Conservation (phyloP, 1,140 invertebrate species). For the Drosophila willistoni region DNA sequence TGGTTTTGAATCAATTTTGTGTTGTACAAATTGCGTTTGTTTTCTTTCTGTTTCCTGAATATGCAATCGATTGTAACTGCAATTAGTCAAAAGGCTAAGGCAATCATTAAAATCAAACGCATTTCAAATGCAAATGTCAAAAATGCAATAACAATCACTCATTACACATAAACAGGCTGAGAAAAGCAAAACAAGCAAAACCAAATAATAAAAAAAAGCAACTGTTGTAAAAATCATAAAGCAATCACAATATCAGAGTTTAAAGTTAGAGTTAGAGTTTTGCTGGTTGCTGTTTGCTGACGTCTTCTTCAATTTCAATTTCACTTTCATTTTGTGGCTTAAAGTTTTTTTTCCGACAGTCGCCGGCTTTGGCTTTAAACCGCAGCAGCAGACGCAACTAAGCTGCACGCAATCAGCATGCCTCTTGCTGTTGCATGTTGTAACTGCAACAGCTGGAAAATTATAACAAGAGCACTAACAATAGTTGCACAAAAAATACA, state of each 20-base stretch:
- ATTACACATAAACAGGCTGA: background rate
- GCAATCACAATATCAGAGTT: slow-evolving; percentile 33
- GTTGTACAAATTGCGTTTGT: background rate
- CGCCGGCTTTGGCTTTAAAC: slow-evolving; percentile 44
- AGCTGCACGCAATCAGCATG: slow-evolving; percentile 62
- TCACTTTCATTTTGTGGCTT: slow-evolving; percentile 78
- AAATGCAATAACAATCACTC: slow-evolving; percentile 28
- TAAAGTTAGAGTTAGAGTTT: slow-evolving; percentile 35
- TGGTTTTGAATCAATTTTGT: background rate
- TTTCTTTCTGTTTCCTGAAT: slow-evolving; percentile 16
- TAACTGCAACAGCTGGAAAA: slow-evolving; percentile 66
- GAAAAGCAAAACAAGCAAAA: slow-evolving; percentile 14
- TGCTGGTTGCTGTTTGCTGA: slow-evolving; percentile 26
- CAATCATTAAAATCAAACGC: slow-evolving; percentile 10
- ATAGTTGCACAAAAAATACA: slow-evolving; percentile 44
- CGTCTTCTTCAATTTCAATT: slow-evolving; percentile 78
- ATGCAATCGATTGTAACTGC: slow-evolving; percentile 11
- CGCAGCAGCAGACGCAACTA: slow-evolving; percentile 33
- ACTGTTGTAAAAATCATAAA: slow-evolving; percentile 49
- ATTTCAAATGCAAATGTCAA: slow-evolving; percentile 27
- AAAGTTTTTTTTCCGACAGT: slow-evolving; percentile 76
- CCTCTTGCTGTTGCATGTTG: slow-evolving; percentile 57
- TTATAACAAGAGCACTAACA: slow-evolving; percentile 66
- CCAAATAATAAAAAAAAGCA: slow-evolving; percentile 24
- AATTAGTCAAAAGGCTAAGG: slow-evolving; percentile 26